These are phyloP conservation scores for Eremophila alpestris DNA, from an alignment of 2,797 vertebrate species.

Conservation along the genomic window DNA sequence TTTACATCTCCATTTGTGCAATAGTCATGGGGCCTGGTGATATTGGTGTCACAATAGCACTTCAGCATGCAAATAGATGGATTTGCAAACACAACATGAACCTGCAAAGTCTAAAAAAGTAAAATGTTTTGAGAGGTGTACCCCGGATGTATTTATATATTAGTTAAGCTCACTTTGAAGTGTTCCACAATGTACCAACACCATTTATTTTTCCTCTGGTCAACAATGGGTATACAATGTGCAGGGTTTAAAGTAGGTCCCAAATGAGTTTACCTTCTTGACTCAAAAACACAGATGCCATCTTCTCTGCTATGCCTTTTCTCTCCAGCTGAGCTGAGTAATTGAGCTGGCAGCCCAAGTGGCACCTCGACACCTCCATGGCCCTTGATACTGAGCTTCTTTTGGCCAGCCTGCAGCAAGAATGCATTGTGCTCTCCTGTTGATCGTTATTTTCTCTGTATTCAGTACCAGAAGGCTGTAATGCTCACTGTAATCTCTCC, in stretches of 20 bases:
- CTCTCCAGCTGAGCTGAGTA: neutral
- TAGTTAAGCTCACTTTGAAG: neutral
- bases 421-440: neutral
- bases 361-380: neutral
- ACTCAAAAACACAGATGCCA: neutral
- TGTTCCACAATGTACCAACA: neutral
- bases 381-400: neutral
- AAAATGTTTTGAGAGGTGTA: neutral
- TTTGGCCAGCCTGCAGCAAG: neutral
- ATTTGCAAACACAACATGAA: neutral
- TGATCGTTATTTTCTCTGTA: neutral
- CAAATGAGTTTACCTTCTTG: neutral
- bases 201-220: neutral
- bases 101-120: neutral
- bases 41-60: neutral
- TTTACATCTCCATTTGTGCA: neutral
- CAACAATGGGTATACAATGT: neutral
- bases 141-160: neutral
- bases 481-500: neutral
- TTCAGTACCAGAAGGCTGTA: neutral
- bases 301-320: neutral
- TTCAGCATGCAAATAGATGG: neutral
- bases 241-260: neutral
- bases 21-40: neutral
- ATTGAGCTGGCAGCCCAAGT: neutral